These are phyloP conservation scores for Amphiduros pacificus DNA, from an alignment of 2,888 invertebrate species.

Conservation along the genomic window DNA sequence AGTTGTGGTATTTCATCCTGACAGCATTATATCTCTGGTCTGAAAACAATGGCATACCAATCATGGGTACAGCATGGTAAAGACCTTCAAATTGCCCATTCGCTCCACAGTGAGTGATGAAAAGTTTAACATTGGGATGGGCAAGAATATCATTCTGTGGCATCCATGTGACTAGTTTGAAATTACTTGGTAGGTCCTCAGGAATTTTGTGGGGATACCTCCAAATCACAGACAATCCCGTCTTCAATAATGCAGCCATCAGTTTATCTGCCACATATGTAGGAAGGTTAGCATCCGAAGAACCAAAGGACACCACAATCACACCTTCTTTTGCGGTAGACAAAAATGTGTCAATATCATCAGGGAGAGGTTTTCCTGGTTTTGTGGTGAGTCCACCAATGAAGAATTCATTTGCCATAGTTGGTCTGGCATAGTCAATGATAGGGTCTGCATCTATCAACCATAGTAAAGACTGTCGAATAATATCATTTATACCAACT, in stretches of 20 bases:
- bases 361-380: constrained; percentile 20
- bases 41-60: constrained; percentile 34
- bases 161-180: constrained; percentile 18
- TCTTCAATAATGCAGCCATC: not conserved
- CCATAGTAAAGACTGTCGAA: constrained; percentile 13
- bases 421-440: constrained; percentile 25
- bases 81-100: constrained; percentile 38
- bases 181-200: constrained; percentile 6
- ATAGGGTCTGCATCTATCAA: constrained; percentile 21
- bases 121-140: constrained; percentile 33
- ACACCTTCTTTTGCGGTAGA: constrained; percentile 9
- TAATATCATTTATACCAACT: not conserved
- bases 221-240: constrained; percentile 3
- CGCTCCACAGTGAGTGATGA: constrained; percentile 40
- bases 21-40: constrained; percentile 35
- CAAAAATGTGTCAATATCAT: constrained; percentile 19
- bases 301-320: constrained; percentile 23
- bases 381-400: constrained; percentile 23
- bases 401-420: constrained; percentile 26
- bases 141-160: constrained; percentile 35
- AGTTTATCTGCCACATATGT: not conserved
- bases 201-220: not conserved
- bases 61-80: constrained; percentile 40
- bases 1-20: constrained; percentile 27
- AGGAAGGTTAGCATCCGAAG: constrained; percentile 2